phyloP scores from a whole-genome alignment of 2,113 vertebrate genomes.

The Clarias gariepinus region DNA sequence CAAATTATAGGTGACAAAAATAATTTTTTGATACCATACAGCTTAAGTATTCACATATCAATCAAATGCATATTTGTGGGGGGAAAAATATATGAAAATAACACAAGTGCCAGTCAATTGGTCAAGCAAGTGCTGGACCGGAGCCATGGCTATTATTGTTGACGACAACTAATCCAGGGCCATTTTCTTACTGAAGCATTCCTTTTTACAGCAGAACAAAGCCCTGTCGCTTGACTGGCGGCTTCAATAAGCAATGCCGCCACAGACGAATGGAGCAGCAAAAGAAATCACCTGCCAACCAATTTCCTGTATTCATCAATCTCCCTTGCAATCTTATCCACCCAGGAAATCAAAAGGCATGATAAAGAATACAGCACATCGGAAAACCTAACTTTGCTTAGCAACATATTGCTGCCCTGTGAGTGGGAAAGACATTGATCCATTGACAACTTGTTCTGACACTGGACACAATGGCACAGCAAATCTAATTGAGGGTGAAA shows the following conservation, averaged over 20 bases:
- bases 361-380: conserved; percentile 41
- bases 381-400: conserved; percentile 27
- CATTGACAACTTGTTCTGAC: conserved; percentile 38
- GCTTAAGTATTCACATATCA: conserved; percentile 18
- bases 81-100: neutral
- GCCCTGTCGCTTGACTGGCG: conserved; percentile 56
- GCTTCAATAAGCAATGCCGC: conserved; percentile 53
- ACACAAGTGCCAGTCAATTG: conserved; percentile 20
- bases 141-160: conserved; percentile 43
- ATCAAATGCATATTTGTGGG: neutral
- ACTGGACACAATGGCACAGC: conserved; percentile 39
- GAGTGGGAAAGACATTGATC: conserved; percentile 41
- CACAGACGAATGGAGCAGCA: conserved; percentile 57
- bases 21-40: neutral
- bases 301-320: conserved; percentile 65
- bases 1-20: neutral
- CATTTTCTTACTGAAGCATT: conserved; percentile 38
- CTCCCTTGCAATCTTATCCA: conserved; percentile 53
- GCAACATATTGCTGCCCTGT: conserved; percentile 29
- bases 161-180: conserved; percentile 38
- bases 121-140: conserved; percentile 5
- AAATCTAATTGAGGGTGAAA: conserved; percentile 39
- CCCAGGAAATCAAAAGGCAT: conserved; percentile 48
- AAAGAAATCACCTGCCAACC: conserved; percentile 63
- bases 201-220: conserved; percentile 49